Conservation (phyloP, 2,113 vertebrate species). For the Eolophus roseicapilla region DNA sequence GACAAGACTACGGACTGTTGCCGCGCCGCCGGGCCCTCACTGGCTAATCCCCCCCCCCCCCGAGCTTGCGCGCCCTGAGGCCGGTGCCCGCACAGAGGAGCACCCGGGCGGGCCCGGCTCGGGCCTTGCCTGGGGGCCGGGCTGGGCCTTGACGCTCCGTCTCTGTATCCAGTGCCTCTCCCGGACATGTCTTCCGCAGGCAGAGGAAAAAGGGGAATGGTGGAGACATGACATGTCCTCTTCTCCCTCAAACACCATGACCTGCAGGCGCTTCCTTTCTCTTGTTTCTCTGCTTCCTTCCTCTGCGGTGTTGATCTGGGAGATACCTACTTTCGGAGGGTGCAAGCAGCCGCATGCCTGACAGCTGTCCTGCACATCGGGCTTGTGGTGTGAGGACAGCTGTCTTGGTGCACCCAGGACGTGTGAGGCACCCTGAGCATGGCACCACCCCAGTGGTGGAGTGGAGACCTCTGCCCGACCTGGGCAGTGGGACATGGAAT, state of each 20-base stretch:
- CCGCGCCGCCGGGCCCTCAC: not conserved
- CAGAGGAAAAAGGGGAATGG: not conserved
- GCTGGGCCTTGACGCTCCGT: not conserved
- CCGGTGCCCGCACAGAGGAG: not conserved
- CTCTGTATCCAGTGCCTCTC: not conserved
- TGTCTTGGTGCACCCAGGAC: not conserved
- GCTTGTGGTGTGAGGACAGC: not conserved
- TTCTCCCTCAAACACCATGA: not conserved
- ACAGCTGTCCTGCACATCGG: rapidly evolving
- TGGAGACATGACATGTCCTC: too few species aligned
- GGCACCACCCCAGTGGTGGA: too few species aligned
- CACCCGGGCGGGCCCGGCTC: not conserved
- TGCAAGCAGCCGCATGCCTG: not conserved
- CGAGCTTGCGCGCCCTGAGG: not conserved
- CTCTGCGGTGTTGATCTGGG: not conserved
- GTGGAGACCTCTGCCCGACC: not conserved
- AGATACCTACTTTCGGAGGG: rapidly evolving
- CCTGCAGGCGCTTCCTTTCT: not conserved
- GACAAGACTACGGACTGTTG: not conserved
- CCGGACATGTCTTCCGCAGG: too few species aligned
- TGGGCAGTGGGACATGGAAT: not conserved
- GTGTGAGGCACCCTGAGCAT: not conserved
- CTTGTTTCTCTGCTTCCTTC: not conserved
- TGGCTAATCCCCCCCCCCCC: not conserved
- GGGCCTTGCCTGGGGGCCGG: not conserved